Base-by-base conservation (phyloP, 1,140 invertebrate species). In the Euwallacea fornicatus region DNA sequence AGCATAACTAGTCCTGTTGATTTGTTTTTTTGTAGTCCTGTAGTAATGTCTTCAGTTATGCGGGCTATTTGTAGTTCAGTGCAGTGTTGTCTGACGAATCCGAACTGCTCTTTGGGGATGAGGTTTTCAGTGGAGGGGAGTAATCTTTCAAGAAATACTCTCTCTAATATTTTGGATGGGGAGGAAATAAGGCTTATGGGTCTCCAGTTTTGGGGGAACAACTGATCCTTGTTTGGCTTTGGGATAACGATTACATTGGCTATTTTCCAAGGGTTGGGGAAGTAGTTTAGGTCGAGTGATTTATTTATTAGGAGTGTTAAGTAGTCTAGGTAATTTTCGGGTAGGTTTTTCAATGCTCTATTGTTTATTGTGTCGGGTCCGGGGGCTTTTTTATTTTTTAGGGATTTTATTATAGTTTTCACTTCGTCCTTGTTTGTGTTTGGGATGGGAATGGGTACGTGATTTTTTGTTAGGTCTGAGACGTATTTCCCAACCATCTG, bases 101-200 rank as follows among this genome's bases (percentile, higher is more conserved):
- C 59, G 55, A 63, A 70, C 21, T 70, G 68, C n/a, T 54, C 21
- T 7, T 53, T 54, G 2, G 60, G 68, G 7, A 70, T 62, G 2
- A 16, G 0, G 2, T 70, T 41, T 10, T 60, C 42, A 6, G 15
- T 60, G 3, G 2, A 2, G 10, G 4, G 0, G 8, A 8, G 16
- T 10, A 60, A 2, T 11, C 41, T 11, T 10, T 60, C 58, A 10
- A 42, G 8, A 60, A 60, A 41, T 4, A 42, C 11, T 60, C 16
- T 60, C 42, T 60, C 58, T n/a, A 15, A 2, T 2, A 60, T 7
- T 42, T 60, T 60, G 8, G 8, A 8, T 4, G 15, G 6, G 1
- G 58, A 8, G 1, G 58, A 43, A 10, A 60, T 16, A 2, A 43
- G 21, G 11, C 58, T 60, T 7, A 60, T 60, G 4, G 58, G 21